Base-by-base conservation (phyloP, 2,888 invertebrate species). In the Cephus spinipes region DNA sequence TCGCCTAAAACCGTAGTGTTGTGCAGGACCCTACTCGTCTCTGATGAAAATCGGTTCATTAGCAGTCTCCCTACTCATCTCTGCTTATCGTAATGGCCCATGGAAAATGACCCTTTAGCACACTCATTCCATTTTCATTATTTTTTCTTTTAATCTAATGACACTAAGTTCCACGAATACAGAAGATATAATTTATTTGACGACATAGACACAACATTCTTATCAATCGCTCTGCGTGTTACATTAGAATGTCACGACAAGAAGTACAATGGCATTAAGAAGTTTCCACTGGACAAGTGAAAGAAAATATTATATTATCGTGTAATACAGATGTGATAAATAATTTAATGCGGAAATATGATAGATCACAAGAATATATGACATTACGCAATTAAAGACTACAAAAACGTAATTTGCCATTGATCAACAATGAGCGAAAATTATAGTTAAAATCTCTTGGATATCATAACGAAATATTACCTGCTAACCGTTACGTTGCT, bases 401-500 rank as follows among this genome's bases (percentile, higher is more conserved):
- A 23, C 6, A 9, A 55, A 9, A 23, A 6, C 23, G 40, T 40
- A 23, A 55, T 9, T 55, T 55, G 84, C 87, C 88, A 88, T 89
- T 86, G 90, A 85, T 90, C 89, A 90, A 90, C 90, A 89, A 90
- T 88, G 89, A 88, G 79, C 86, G 83, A 83, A 88, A 88, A 89
- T 89, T 90, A 90, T 87, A 88, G 2, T 55, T 23, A 6, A 9
- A 1, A 9, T 55, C 40, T 83, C 81, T 87, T 83, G 85, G 83
- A 79, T 81, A 83, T 83, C 81, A 82, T 82, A 85, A 84, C 83
- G 83, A 81, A 85, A 30, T 40, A 69, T 69, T 4, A 32, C n/a
- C 15, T 40, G 40, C 40, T 36, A 36, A 36, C 0, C 12, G 12
- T 36, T 36, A 36, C 12, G 12, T 36, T 3, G 1, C 1, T 40